Evolutionary conservation across 1,140 invertebrate genomes (phyloP).

Genomic region (Leguminivora glycinivorella): DNA sequence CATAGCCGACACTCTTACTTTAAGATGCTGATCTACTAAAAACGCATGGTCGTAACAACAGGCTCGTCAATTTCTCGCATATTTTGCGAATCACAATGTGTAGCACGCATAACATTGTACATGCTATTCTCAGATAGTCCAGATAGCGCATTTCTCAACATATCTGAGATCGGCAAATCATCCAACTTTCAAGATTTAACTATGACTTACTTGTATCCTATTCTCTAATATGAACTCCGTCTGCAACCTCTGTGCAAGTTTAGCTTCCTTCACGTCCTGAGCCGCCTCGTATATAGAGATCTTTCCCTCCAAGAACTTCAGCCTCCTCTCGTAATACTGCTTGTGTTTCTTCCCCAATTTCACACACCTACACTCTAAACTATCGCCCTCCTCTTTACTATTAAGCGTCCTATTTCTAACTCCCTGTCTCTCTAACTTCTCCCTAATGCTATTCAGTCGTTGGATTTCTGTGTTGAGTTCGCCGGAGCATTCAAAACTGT

Average conservation of each 20-base stretch:
- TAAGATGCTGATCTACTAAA: too few species aligned
- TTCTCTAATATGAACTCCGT: slow-evolving; percentile 79
- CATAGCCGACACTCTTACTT: too few species aligned
- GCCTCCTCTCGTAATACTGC: slow-evolving; percentile 81
- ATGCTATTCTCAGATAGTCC: too few species aligned
- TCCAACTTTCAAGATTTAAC: slow-evolving; percentile 22
- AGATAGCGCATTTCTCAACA: too few species aligned
- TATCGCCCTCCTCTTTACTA: slow-evolving; percentile 60
- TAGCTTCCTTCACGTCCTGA: slow-evolving; percentile 79
- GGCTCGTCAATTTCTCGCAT: too few species aligned
- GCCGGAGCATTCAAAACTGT: slow-evolving; percentile 70
- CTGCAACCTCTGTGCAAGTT: slow-evolving; percentile 80
- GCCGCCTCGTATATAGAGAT: slow-evolving; percentile 81
- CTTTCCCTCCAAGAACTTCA: slow-evolving; percentile 80
- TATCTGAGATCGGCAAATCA: background rate
- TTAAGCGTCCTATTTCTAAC: slow-evolving; percentile 76
- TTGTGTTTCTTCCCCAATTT: slow-evolving; percentile 77
- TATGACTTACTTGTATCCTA: slow-evolving; percentile 66
- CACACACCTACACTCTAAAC: slow-evolving; percentile 71
- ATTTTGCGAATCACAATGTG: too few species aligned
- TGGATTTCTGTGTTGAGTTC: slow-evolving; percentile 79
- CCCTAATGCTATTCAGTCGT: slow-evolving; percentile 79
- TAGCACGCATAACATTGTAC: too few species aligned
- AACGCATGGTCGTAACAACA: too few species aligned
- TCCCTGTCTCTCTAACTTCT: slow-evolving; percentile 78